Conservation (phyloP, 2,888 invertebrate genomes). For the Craniophora ligustri region DNA sequence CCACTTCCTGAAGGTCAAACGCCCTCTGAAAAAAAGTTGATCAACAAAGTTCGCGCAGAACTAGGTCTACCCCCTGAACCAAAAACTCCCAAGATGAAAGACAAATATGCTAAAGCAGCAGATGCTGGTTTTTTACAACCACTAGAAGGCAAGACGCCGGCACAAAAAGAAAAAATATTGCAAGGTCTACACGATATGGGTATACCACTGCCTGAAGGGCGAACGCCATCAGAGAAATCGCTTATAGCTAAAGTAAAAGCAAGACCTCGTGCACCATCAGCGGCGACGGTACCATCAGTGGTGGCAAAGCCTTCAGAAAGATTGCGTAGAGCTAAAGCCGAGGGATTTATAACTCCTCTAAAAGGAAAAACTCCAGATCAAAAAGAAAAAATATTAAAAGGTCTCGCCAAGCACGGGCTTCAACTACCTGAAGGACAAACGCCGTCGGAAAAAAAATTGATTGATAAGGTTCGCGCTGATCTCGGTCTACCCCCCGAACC, state of each 20-base stretch:
- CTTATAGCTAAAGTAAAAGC: constrained; percentile 23
- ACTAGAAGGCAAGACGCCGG: constrained; percentile 56
- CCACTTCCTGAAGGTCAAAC: constrained; percentile 56
- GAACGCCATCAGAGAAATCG: constrained; percentile 56
- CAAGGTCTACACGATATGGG: constrained; percentile 33
- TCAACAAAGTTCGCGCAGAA: constrained; percentile 33
- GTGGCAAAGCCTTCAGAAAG: constrained; percentile 10
- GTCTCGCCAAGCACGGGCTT: constrained; percentile 41
- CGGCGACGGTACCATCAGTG: background rate
- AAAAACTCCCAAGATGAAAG: constrained; percentile 39
- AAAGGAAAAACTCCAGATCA: constrained; percentile 12
- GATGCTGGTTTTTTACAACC: constrained; percentile 38
- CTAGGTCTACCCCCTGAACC: constrained; percentile 41
- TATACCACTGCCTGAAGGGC: constrained; percentile 48
- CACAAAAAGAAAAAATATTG: constrained; percentile 55
- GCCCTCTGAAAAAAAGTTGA: constrained; percentile 48
- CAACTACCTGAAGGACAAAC: constrained; percentile 56
- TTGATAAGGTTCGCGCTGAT: constrained; percentile 40
- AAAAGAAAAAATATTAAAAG: constrained; percentile 13
- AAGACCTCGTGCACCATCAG: background rate
- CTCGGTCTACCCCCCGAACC: constrained; percentile 33
- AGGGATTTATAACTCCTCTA: constrained; percentile 6
- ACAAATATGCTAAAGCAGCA: constrained; percentile 48
- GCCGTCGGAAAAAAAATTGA: constrained; percentile 52
- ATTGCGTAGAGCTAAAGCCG: background rate